These are phyloP conservation scores for Dasysyrphus albostriatus DNA, from an alignment of 2,888 invertebrate genomes.

Conservation along the genomic window DNA sequence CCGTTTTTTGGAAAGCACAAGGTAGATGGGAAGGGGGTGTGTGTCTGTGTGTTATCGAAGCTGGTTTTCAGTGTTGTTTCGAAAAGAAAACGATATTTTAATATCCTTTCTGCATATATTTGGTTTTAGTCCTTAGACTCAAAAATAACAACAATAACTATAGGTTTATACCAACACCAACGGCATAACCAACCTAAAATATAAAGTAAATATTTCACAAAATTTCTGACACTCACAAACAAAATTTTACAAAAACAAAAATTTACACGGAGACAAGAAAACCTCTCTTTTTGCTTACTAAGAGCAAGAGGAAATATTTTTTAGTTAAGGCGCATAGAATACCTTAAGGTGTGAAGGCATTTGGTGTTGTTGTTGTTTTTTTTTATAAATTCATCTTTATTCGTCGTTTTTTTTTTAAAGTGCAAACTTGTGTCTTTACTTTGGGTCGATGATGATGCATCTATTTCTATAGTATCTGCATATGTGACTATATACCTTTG, in stretches of 20 bases:
- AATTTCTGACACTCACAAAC: constrained; percentile 68
- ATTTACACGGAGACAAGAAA: neutral
- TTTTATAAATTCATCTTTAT: neutral
- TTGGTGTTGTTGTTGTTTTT: constrained; percentile 2
- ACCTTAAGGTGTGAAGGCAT: constrained; percentile 70
- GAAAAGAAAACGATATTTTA: constrained; percentile 70
- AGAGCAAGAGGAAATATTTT: constrained; percentile 11
- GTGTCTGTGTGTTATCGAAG: neutral
- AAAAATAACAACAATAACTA: constrained; percentile 35
- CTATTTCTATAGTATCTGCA: constrained; percentile 38
- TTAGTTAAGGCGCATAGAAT: constrained; percentile 48
- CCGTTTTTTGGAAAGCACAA: fast-evolving
- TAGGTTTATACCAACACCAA: constrained; percentile 16
- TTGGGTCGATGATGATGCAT: constrained; percentile 60
- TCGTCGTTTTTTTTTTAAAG: constrained; percentile 14
- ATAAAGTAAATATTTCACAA: constrained; percentile 65
- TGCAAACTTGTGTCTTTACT: constrained; percentile 50
- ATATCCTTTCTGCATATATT: constrained; percentile 68
- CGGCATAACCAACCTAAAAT: constrained; percentile 24
- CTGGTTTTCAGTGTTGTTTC: constrained; percentile 15
- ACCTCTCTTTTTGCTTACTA: neutral
- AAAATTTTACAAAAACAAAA: constrained; percentile 35
- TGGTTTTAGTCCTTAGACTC: constrained; percentile 60
- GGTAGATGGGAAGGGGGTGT: neutral
- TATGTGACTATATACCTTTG: constrained; percentile 42